Percentiles rank a stretch among this genome's conserved stretches.
Evolutionary conservation across 64 coral and sea anemone genomes (phyloP).

Genomic region (Exaiptasia diaphana): DNA sequence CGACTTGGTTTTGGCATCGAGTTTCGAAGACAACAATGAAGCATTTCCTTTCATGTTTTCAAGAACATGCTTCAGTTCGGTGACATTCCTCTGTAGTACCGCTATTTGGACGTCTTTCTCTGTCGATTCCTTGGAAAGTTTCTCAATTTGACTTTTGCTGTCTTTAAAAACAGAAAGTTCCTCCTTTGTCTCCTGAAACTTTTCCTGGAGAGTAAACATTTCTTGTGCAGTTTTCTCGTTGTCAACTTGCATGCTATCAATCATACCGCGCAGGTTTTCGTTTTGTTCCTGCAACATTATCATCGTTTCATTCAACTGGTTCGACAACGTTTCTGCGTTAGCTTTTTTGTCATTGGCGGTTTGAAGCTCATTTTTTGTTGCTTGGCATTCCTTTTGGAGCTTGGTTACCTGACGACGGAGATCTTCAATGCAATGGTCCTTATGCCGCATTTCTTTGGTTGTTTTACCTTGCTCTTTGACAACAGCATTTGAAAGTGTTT

Average conservation of each 20-base stretch:
- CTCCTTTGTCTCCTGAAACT: not conserved
- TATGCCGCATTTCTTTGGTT: conserved; percentile 20
- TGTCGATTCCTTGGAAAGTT: not conserved
- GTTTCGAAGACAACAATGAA: not conserved
- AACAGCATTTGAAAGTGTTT: conserved; percentile 7
- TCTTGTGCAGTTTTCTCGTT: not conserved
- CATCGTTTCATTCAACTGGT: no score
- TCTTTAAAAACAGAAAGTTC: not conserved
- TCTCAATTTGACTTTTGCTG: not conserved
- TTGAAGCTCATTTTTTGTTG: not conserved
- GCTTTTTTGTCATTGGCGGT: no score
- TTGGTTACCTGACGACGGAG: not conserved
- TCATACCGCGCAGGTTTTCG: conserved; percentile 4
- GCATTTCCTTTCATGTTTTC: not conserved
- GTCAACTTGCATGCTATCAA: not conserved
- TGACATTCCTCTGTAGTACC: not conserved
- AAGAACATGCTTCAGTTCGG: not conserved
- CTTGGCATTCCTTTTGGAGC: not conserved
- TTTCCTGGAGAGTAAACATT: not conserved
- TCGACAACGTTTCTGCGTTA: no score
- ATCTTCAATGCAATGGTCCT: not conserved
- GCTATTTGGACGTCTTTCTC: not conserved
- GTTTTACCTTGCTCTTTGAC: not conserved
- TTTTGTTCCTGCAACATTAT: conserved; percentile 1
- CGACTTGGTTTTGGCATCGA: not conserved